Conservation (phyloP, 1,140 invertebrate genomes). For the Drosophila pachea region DNA sequence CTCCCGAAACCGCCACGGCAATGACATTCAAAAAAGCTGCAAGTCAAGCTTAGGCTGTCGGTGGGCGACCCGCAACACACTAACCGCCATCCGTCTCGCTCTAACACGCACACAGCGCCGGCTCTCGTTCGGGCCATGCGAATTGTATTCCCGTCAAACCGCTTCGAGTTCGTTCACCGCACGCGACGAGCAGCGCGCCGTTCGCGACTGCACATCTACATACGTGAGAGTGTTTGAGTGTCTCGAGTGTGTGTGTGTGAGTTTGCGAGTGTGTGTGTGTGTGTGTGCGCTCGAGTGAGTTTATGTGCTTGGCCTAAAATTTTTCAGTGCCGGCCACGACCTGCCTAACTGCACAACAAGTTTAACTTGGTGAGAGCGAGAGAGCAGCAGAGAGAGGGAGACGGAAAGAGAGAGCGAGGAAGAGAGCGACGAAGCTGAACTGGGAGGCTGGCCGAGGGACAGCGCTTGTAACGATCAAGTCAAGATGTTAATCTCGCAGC, state of each 20-base stretch:
- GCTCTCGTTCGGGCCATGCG: slow-evolving; percentile 15
- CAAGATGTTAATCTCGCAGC: slow-evolving; percentile 44
- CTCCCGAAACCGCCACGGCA: slow-evolving; percentile 42
- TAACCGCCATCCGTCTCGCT: slow-evolving; percentile 23
- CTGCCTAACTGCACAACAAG: slow-evolving; percentile 72
- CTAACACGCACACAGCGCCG: not conserved
- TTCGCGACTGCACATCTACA: not conserved
- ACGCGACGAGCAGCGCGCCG: slow-evolving; percentile 32
- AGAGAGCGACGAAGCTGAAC: not conserved
- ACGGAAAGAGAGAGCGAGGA: not conserved
- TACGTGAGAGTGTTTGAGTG: not conserved
- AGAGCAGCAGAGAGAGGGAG: slow-evolving; percentile 3
- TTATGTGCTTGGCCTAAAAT: slow-evolving; percentile 64
- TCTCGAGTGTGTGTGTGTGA: not conserved
- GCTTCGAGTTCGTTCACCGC: slow-evolving; percentile 78
- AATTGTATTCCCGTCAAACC: slow-evolving; percentile 76
- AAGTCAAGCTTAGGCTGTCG: slow-evolving; percentile 53
- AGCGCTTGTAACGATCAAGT: slow-evolving; percentile 28
- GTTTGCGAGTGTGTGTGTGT: not conserved
- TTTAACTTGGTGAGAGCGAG: slow-evolving; percentile 23
- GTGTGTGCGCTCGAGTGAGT: not conserved
- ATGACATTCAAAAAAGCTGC: slow-evolving; percentile 76
- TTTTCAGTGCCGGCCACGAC: slow-evolving; percentile 55
- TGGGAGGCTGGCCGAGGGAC: not conserved
- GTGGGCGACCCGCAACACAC: not conserved